Conservation (phyloP, 2,888 invertebrate species). For the Eurytoma californica region DNA sequence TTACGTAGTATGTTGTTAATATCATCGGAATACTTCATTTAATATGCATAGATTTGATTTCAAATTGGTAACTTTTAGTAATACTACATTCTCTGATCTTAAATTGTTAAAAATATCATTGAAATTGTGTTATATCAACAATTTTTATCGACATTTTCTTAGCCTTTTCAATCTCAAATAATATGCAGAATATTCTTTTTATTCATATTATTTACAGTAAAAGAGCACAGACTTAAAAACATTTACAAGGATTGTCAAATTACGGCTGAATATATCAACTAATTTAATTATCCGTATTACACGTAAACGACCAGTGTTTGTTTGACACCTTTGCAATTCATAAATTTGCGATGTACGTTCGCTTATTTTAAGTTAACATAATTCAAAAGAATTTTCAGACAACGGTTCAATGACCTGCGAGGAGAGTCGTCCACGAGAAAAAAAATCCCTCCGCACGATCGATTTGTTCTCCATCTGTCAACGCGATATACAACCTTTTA, state of each 20-base stretch:
- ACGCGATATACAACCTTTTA: not conserved
- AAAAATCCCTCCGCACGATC: slow-evolving; percentile 7
- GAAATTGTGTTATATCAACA: slow-evolving; percentile 47
- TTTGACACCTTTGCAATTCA: slow-evolving; percentile 1
- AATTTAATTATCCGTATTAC: slow-evolving; percentile 48
- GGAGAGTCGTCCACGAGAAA: slow-evolving; percentile 18
- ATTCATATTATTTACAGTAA: slow-evolving; percentile 56
- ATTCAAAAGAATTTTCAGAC: slow-evolving; percentile 21
- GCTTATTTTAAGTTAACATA: slow-evolving; percentile 11
- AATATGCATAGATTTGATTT: slow-evolving; percentile 50
- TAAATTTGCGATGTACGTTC: not conserved
- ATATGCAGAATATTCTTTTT: slow-evolving; percentile 41
- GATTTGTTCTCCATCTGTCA: not conserved
- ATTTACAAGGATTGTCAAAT: slow-evolving; percentile 58
- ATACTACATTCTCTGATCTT: slow-evolving; percentile 38
- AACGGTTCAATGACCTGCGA: not conserved
- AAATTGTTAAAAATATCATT: slow-evolving; percentile 46
- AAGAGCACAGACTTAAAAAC: slow-evolving; percentile 55
- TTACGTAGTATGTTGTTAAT: slow-evolving; percentile 44
- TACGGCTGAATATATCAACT: slow-evolving; percentile 53
- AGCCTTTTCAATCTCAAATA: slow-evolving; percentile 51
- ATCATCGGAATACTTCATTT: slow-evolving; percentile 40
- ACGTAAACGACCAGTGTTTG: slow-evolving; percentile 39
- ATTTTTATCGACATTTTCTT: slow-evolving; percentile 55
- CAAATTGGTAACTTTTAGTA: slow-evolving; percentile 40